phyloP scores from a whole-genome alignment of 2,797 vertebrate genomes.

The Lepilemur ruficaudatus region DNA sequence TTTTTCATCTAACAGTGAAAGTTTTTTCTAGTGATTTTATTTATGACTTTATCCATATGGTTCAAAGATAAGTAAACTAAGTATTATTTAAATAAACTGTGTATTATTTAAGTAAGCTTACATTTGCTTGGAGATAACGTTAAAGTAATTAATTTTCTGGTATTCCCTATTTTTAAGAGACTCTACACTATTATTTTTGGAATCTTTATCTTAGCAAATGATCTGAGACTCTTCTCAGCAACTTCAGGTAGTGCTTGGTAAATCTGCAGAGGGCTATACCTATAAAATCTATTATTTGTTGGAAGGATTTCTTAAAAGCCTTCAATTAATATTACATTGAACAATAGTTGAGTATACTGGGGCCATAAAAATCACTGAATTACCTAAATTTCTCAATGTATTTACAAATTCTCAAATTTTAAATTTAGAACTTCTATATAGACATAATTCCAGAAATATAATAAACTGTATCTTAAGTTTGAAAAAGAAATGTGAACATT shows the following conservation, averaged over 20 bases:
- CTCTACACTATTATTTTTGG: not conserved
- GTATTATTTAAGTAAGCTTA: not conserved
- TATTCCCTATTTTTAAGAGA: conserved; percentile 34
- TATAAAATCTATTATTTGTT: not conserved
- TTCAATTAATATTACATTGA: not conserved
- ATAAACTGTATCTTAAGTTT: not conserved
- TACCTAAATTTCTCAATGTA: not conserved
- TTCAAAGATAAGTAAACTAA: not conserved
- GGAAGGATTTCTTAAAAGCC: not conserved
- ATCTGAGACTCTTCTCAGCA: not conserved
- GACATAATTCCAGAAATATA: not conserved
- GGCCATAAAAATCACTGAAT: not conserved
- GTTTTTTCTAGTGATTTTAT: not conserved
- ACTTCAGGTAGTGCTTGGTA: not conserved
- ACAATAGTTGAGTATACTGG: not conserved
- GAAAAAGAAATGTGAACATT: not conserved
- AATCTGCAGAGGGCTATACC: not conserved
- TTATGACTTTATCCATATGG: not conserved
- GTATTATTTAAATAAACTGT: not conserved
- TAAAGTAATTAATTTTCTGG: not conserved
- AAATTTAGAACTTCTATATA: not conserved
- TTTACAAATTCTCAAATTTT: conserved; percentile 16
- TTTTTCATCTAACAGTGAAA: not conserved
- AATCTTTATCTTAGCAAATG: conserved; percentile 19
- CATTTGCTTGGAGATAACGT: not conserved